Percentiles rank a stretch among this genome's conserved stretches.
Conservation (phyloP, 2,797 vertebrate genomes). For the Sebastes baramenuke region DNA sequence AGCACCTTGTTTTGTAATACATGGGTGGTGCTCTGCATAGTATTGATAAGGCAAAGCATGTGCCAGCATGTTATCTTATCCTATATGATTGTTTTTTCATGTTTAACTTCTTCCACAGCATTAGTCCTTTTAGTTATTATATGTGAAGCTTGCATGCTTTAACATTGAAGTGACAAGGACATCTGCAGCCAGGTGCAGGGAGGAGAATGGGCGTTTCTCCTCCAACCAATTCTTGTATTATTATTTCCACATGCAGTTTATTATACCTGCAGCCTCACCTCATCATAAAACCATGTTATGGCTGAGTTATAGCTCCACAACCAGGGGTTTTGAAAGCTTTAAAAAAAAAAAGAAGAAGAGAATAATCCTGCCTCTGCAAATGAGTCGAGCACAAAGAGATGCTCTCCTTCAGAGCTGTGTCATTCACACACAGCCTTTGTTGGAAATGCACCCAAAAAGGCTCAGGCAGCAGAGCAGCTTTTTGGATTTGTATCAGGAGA, state of each 20-base stretch:
- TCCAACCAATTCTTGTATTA: conserved; percentile 6
- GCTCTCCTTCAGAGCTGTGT: conserved; percentile 45
- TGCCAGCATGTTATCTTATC: conserved; percentile 9
- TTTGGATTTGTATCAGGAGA: conserved; percentile 8
- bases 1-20: conserved; percentile 30
- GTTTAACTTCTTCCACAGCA: conserved; percentile 17
- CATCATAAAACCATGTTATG: not conserved
- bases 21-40: conserved; percentile 57
- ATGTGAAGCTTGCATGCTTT: not conserved
- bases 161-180: conserved; percentile 49
- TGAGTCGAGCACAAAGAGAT: conserved; percentile 65
- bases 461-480: conserved; percentile 16
- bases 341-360: not conserved
- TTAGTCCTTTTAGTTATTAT: not conserved
- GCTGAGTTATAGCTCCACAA: not conserved
- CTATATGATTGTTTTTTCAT: conserved; percentile 6
- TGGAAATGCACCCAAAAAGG: conserved; percentile 41
- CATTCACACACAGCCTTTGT: conserved; percentile 61
- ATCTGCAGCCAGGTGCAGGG: conserved; percentile 67
- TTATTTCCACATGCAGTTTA: conserved; percentile 16
- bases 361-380: conserved; percentile 14
- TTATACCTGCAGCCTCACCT: conserved; percentile 27
- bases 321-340: not conserved
- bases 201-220: conserved; percentile 69
- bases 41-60: conserved; percentile 51